Conservation (phyloP, 2,888 invertebrate species). For the Drosophila ezoana region DNA sequence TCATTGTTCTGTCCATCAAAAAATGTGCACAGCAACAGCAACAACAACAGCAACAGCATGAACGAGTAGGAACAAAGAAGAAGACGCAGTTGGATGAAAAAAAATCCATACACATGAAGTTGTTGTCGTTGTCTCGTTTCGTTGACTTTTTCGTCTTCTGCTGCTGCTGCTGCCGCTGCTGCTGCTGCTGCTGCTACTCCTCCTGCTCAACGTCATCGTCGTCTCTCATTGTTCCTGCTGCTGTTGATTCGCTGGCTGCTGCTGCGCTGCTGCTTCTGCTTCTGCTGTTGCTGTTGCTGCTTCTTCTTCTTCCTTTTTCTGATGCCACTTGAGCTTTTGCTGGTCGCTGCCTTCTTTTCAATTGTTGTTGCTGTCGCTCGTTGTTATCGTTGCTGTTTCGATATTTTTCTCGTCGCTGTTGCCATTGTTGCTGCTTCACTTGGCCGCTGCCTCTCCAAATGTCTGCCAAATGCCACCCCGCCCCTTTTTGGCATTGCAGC, state of each 20-base stretch:
- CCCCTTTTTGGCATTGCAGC: slow-evolving; percentile 52
- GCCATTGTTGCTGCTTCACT: slow-evolving; percentile 41
- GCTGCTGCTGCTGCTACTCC: slow-evolving; percentile 31
- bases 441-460: slow-evolving; percentile 33
- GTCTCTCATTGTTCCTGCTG: slow-evolving; percentile 66
- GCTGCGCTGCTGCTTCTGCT: slow-evolving; percentile 1
- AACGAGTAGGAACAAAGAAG: slow-evolving; percentile 46
- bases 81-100: slow-evolving; percentile 44
- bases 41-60: slow-evolving; percentile 20
- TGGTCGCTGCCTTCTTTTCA: slow-evolving; percentile 64
- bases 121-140: slow-evolving; percentile 67
- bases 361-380: slow-evolving; percentile 55
- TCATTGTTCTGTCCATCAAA: slow-evolving; percentile 85
- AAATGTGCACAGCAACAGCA: slow-evolving; percentile 55
- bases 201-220: slow-evolving; percentile 54
- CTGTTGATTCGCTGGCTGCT: slow-evolving; percentile 61
- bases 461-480: slow-evolving; percentile 69
- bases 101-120: slow-evolving; percentile 65
- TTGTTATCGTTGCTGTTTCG: slow-evolving; percentile 69
- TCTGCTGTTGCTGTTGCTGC: slow-evolving; percentile 15
- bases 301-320: slow-evolving; percentile 24
- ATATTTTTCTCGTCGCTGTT: slow-evolving; percentile 58
- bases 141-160: slow-evolving; percentile 69
- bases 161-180: slow-evolving; percentile 31
- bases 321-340: slow-evolving; percentile 64